Evolutionary conservation across 2,113 vertebrate species (phyloP).

Genomic region (Dascyllus trimaculatus): DNA sequence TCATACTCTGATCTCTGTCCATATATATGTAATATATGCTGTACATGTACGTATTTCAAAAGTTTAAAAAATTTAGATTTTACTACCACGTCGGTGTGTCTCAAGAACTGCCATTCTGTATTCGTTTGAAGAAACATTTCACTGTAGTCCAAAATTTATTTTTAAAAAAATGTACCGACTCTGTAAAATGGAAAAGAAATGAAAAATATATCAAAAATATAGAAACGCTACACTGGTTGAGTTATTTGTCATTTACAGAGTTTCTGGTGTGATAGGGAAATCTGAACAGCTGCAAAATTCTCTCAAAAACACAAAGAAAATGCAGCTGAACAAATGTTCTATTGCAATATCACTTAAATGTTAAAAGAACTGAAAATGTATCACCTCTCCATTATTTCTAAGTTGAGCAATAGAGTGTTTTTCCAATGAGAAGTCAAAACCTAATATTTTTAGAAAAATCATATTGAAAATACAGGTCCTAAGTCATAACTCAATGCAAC

Average conservation of each 20-base stretch:
- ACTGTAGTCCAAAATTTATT: conserved; percentile 47
- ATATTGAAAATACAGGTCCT: no score
- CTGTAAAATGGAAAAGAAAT: conserved; percentile 51
- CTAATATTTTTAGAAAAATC: no score
- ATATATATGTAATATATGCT: conserved; percentile 53
- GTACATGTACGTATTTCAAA: conserved; percentile 66
- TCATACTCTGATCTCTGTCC: conserved; percentile 33
- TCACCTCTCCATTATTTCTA: no score
- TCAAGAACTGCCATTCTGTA: conserved; percentile 57
- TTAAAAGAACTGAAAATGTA: no score
- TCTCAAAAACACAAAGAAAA: no score
- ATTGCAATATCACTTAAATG: no score
- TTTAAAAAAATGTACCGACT: conserved; percentile 47
- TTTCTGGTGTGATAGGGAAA: no score
- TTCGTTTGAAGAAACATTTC: conserved; percentile 56
- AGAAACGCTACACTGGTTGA: conserved; percentile 7
- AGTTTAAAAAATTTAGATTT: conserved; percentile 41
- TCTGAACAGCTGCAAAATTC: no score
- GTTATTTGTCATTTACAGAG: not conserved
- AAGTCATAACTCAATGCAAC: no score
- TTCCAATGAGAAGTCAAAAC: no score
- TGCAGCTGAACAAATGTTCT: no score
- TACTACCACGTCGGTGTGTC: conserved; percentile 38
- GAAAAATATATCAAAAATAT: conserved; percentile 43
- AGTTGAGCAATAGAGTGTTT: no score